phyloP scores from a whole-genome alignment of 2,888 invertebrate genomes.

The Epistrophe eligans region DNA sequence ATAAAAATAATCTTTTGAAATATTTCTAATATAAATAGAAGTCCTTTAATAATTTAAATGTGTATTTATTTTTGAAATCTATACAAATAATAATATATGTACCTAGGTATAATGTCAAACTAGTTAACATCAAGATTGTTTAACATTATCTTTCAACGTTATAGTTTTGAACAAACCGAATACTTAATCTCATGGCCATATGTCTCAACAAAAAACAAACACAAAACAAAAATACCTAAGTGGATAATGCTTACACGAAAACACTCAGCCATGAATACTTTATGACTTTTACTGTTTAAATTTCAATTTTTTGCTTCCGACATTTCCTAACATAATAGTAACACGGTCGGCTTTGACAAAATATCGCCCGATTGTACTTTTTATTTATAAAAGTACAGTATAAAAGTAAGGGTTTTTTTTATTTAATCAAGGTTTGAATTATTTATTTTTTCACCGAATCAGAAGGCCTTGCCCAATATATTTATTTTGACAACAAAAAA shows the following conservation, averaged over 20 bases:
- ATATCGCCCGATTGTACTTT: not conserved
- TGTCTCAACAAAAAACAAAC: not conserved
- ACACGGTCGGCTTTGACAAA: not conserved
- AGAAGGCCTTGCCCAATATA: too few species aligned
- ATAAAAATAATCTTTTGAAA: too few species aligned
- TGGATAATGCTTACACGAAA: constrained; percentile 41
- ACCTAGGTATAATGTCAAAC: not conserved
- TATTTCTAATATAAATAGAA: too few species aligned
- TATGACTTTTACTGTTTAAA: constrained; percentile 52
- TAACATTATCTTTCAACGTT: not conserved
- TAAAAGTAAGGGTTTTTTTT: too few species aligned
- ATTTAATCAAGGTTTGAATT: too few species aligned
- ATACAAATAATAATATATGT: too few species aligned
- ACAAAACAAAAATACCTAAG: constrained; percentile 1
- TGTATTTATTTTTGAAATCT: too few species aligned
- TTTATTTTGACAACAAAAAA: too few species aligned
- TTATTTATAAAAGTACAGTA: too few species aligned
- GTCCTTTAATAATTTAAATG: too few species aligned
- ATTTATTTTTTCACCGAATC: too few species aligned
- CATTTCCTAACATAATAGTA: constrained; percentile 4
- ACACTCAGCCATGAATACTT: constrained; percentile 62
- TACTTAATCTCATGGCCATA: not conserved
- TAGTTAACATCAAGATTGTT: not conserved
- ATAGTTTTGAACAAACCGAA: not conserved
- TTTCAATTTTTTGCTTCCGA: constrained; percentile 27